Evolutionary conservation across 1,140 invertebrate genomes (phyloP), one percentile per base, ranked within the genome.

Genomic region (Sarcophaga peregrina): DNA sequence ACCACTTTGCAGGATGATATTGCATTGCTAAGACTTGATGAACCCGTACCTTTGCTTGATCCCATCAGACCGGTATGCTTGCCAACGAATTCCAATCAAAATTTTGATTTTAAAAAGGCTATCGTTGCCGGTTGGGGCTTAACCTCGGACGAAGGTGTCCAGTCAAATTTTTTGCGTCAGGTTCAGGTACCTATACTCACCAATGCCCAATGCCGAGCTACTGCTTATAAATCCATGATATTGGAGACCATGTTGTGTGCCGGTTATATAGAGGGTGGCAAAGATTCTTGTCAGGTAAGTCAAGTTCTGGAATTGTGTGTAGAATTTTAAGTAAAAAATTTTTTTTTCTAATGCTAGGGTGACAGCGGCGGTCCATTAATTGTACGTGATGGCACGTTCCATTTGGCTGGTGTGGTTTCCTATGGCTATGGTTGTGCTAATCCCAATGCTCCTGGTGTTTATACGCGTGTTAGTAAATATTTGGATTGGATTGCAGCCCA

Each of bases 61-160:
- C 96, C 96, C 85, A 94, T 97, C 20, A 94, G 96, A 83, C 97
- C 97, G 0, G 93, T 97, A 50, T 98, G 97, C 89, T 90, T 98
- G 68, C 97, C 97, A 62, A 85, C 73, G 80, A 82, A 82, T 48
- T 75, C 75, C 15, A n/a, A 78, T 25, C 89, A 90, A 48, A 85
- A 85, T 68, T 90, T 89, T 45, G 88, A 90, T 82, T 87, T 85
- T 75, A 87, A 90, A 82, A 92, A 94, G 85, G 95, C 95, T 1
- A 96, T 96, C 0, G 96, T 97, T 3, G 95, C 97, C 8, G 96
- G 96, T 7, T 98, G 96, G 96, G 97, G 97, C 8, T 95, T 95
- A 1, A 95, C 95, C 3, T 93, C 94, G 84, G 95, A 97, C 90
- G 94, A 95, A n/a, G 96, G 96, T 2, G 93, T 94, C 84, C 96